Evolutionary conservation across 1,140 invertebrate genomes (phyloP).

Genomic region (Neuroterus valhalla): DNA sequence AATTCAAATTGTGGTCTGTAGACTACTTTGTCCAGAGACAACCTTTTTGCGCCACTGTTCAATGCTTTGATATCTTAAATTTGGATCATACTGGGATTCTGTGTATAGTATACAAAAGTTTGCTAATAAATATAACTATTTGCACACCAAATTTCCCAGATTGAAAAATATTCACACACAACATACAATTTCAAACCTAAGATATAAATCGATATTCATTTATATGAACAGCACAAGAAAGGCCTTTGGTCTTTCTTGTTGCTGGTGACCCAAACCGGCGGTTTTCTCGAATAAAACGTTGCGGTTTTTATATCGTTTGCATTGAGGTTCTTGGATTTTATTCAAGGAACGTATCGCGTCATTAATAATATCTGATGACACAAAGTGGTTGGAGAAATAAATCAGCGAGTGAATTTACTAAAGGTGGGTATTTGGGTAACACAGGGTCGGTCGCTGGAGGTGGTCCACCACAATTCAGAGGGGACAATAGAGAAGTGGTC

Average conservation of each 20-base stretch:
- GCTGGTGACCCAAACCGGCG: neutral
- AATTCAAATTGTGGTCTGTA: no score
- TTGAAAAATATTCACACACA: no score
- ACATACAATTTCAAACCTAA: no score
- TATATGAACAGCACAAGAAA: no score
- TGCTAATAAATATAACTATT: no score
- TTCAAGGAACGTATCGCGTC: slow-evolving; percentile 17
- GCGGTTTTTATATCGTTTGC: slow-evolving; percentile 12
- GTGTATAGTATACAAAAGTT: no score
- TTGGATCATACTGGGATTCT: no score
- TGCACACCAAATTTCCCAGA: no score
- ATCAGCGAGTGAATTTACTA: slow-evolving; percentile 19
- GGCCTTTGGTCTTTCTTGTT: neutral
- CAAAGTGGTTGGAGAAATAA: slow-evolving; percentile 25
- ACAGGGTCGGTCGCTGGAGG: slow-evolving; percentile 9
- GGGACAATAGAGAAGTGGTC: slow-evolving; percentile 16
- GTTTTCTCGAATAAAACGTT: slow-evolving; percentile 24
- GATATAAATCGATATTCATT: no score
- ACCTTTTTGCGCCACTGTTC: no score
- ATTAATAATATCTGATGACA: slow-evolving; percentile 21
- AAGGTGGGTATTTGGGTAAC: neutral
- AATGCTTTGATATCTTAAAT: no score
- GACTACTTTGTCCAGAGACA: no score
- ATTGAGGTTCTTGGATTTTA: slow-evolving; percentile 8
- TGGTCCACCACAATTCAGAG: slow-evolving; percentile 24